Conservation (phyloP, 2,797 vertebrate genomes). For the Argentina silus region DNA sequence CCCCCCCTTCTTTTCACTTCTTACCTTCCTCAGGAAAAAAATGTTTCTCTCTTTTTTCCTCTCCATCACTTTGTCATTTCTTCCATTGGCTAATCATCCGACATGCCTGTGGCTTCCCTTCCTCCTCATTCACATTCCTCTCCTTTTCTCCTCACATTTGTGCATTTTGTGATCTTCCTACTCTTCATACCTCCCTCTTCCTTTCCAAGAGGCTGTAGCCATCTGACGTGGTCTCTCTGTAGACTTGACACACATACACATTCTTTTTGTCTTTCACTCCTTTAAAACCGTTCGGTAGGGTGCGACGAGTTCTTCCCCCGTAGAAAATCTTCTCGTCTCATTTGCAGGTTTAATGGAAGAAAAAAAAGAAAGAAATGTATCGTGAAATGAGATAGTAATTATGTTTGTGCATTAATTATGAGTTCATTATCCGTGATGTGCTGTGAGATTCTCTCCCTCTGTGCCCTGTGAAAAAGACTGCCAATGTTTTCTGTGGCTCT, state of each 20-base stretch:
- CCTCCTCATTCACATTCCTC: background rate
- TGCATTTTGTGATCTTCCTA: conserved; percentile 16
- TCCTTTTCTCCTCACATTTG: background rate
- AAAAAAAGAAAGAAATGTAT: background rate
- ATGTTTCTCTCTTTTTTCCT: conserved; percentile 7
- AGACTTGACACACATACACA: conserved; percentile 65
- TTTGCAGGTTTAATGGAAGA: background rate
- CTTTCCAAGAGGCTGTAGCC: conserved; percentile 34
- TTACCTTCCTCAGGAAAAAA: conserved; percentile 18
- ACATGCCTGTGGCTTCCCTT: conserved; percentile 20
- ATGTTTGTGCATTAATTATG: conserved; percentile 59
- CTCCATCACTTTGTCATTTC: conserved; percentile 19
- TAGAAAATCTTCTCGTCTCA: background rate
- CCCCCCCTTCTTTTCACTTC: conserved; percentile 7
- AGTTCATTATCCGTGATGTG: conserved; percentile 43
- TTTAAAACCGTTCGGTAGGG: background rate
- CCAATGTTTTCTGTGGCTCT: conserved; percentile 45
- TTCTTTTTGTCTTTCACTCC: conserved; percentile 11
- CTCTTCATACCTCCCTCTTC: background rate
- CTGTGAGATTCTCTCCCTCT: conserved; percentile 38
- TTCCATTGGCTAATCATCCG: background rate
- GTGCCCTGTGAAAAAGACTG: conserved; percentile 19
- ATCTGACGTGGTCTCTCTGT: conserved; percentile 62
- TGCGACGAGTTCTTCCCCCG: background rate
- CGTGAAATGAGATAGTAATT: conserved; percentile 14